Conservation (phyloP, 2,797 vertebrate species). For the Centropyge bicolor region DNA sequence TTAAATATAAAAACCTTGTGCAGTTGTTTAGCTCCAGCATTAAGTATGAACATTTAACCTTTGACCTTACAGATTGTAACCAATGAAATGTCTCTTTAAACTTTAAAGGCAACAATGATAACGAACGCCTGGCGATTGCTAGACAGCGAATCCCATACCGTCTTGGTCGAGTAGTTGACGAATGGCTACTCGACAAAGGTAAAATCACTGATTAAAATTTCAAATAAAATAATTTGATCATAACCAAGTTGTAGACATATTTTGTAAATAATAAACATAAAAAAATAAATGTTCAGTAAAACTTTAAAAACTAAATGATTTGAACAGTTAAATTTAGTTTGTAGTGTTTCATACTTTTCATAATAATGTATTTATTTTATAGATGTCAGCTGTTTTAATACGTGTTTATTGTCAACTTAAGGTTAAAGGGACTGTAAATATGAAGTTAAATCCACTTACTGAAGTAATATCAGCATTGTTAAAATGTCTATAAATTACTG, state of each 20-base stretch:
- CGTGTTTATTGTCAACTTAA: conserved; percentile 96
- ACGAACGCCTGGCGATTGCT: conserved; percentile 99
- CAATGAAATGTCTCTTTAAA: conserved; percentile 99
- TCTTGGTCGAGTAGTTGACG: conserved; percentile 99
- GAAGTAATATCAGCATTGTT: conserved; percentile 91
- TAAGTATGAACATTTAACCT: conserved; percentile 99
- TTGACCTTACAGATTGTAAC: conserved; percentile 99
- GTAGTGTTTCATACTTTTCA: conserved; percentile 92
- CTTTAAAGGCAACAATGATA: conserved; percentile 99
- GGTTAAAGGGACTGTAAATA: conserved; percentile 99
- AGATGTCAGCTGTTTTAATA: conserved; percentile 93
- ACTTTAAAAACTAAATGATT: conserved; percentile 93
- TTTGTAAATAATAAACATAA: conserved; percentile 98
- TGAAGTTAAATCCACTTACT: conserved; percentile 94
- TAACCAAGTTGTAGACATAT: conserved; percentile 93
- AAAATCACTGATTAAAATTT: conserved; percentile 99
- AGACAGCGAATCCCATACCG: conserved; percentile 99
- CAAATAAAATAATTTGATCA: conserved; percentile 99
- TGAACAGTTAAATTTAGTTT: conserved; percentile 94
- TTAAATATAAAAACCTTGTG: conserved; percentile 88
- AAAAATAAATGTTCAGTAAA: conserved; percentile 98
- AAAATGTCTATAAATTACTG: conserved; percentile 93
- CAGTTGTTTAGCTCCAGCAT: conserved; percentile 97
- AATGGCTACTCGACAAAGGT: conserved; percentile 99
- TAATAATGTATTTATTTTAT: conserved; percentile 96